Evolutionary conservation across 2,888 invertebrate species (phyloP).

Genomic region (Tetropium fuscum): DNA sequence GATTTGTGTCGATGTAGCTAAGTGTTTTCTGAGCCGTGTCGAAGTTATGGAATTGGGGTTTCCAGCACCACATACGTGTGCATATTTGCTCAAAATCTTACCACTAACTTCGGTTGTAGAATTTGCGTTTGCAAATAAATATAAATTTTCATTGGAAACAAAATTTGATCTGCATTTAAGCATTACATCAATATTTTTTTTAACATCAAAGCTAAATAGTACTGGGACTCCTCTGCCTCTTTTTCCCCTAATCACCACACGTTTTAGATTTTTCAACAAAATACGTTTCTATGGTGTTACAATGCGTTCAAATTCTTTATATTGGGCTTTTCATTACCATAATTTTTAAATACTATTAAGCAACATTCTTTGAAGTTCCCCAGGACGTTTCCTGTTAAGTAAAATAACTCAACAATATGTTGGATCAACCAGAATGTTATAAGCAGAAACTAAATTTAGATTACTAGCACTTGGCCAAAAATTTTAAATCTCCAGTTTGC

Average conservation of each 20-base stretch:
- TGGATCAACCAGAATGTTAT: slow-evolving; percentile 37
- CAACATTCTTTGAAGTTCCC: slow-evolving; percentile 42
- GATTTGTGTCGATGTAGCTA: slow-evolving; percentile 50
- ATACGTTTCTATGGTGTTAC: slow-evolving; percentile 22
- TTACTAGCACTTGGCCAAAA: slow-evolving; percentile 29
- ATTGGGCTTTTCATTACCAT: slow-evolving; percentile 11
- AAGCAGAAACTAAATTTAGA: slow-evolving; percentile 22
- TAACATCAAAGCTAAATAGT: slow-evolving; percentile 45
- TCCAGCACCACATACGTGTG: slow-evolving; percentile 40
- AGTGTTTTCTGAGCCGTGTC: slow-evolving; percentile 49
- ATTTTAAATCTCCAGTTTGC: slow-evolving; percentile 37
- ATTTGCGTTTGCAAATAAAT: slow-evolving; percentile 34
- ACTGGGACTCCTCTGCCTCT: slow-evolving; percentile 43
- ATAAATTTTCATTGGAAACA: slow-evolving; percentile 23
- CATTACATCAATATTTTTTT: slow-evolving; percentile 39
- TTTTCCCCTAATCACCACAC: slow-evolving; percentile 30
- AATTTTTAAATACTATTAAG: slow-evolving; percentile 14
- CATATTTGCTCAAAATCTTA: slow-evolving; percentile 41
- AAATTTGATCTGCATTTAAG: slow-evolving; percentile 24
- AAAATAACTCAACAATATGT: slow-evolving; percentile 44
- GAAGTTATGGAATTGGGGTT: slow-evolving; percentile 46
- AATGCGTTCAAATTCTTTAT: slow-evolving; percentile 33
- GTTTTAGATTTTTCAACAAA: slow-evolving; percentile 34
- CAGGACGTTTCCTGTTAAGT: slow-evolving; percentile 45
- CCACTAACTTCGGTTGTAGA: slow-evolving; percentile 35